A percentile compares a stretch with the other conserved stretches of the same genome.
phyloP scores from a whole-genome alignment of 2,113 vertebrate genomes.

The Alligator mississippiensis region DNA sequence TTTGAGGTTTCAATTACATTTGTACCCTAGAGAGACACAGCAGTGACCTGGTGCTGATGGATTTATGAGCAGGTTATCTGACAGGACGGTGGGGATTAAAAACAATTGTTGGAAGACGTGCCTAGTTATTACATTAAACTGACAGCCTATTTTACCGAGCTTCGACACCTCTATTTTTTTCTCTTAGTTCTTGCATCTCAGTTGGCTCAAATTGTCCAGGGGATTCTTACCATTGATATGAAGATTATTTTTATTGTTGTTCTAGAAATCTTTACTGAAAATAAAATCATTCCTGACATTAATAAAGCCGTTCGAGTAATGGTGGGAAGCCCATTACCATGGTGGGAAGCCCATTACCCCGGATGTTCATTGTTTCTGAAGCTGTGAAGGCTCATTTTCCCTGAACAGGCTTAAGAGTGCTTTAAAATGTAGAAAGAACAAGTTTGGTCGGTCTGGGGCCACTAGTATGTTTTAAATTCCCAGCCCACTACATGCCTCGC shows the following conservation, averaged over 20 bases:
- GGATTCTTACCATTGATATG: background rate
- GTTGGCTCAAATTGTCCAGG: background rate
- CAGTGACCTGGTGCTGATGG: constrained; percentile 70
- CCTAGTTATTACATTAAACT: constrained; percentile 32
- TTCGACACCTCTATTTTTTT: background rate
- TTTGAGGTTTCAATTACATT: constrained; percentile 72
- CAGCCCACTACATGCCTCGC: background rate
- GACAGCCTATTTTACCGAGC: background rate
- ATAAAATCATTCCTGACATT: constrained; percentile 7
- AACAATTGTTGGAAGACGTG: constrained; percentile 25
- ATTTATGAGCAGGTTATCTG: constrained; percentile 69
- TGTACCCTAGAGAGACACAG: constrained; percentile 28
- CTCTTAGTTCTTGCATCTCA: background rate
- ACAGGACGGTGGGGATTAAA: constrained; percentile 64
- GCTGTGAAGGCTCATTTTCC: constrained; percentile 26
- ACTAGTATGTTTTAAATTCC: constrained; percentile 15
- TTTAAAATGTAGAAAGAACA: background rate
- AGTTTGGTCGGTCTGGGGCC: constrained; percentile 2
- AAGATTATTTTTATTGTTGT: constrained; percentile 11
- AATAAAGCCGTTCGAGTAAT: background rate
- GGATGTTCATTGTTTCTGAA: background rate
- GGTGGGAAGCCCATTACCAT: background rate
- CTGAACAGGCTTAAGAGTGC: background rate
- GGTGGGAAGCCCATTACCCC: constrained; percentile 4
- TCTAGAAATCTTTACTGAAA: constrained; percentile 6